A percentile compares a stretch with the other conserved stretches of the same genome.
phyloP scores from a whole-genome alignment of 2,113 vertebrate species.

The Lycaon pictus region DNA sequence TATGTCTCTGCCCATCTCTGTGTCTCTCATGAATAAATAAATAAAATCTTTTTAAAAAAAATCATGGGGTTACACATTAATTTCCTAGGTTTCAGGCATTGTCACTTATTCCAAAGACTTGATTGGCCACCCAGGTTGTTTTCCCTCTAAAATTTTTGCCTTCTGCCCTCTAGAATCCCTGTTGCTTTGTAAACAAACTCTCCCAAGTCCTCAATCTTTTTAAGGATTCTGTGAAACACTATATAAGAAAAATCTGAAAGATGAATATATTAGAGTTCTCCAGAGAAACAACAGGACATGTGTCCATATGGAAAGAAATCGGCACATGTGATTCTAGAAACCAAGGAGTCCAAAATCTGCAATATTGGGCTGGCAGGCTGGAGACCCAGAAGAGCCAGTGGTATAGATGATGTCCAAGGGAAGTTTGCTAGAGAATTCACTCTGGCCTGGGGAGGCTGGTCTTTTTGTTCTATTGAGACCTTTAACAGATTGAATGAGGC shows the following conservation, averaged over 20 bases:
- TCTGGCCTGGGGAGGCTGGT: not conserved
- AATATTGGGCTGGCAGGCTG: not conserved
- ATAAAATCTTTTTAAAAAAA: too few relatives aligned
- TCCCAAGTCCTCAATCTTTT: not conserved
- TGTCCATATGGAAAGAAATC: not conserved
- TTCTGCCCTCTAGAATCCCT: not conserved
- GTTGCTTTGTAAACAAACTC: not conserved
- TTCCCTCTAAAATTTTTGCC: not conserved
- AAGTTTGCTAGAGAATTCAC: not conserved
- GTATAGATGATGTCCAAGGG: not conserved
- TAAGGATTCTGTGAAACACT: not conserved
- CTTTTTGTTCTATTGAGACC: not conserved
- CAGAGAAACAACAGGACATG: not conserved
- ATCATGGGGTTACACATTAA: not conserved
- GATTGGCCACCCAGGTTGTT: not conserved
- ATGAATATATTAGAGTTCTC: not conserved
- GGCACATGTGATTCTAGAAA: not conserved
- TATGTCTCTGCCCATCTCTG: too few relatives aligned
- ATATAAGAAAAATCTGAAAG: not conserved
- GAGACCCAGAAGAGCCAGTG: not conserved
- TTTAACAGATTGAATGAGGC: not conserved
- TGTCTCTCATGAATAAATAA: too few relatives aligned
- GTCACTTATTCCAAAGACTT: slow-evolving; percentile 22
- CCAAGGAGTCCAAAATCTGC: not conserved
- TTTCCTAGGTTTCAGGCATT: not conserved